phyloP scores from a whole-genome alignment of 2,113 vertebrate species.

The Rhea pennata region DNA sequence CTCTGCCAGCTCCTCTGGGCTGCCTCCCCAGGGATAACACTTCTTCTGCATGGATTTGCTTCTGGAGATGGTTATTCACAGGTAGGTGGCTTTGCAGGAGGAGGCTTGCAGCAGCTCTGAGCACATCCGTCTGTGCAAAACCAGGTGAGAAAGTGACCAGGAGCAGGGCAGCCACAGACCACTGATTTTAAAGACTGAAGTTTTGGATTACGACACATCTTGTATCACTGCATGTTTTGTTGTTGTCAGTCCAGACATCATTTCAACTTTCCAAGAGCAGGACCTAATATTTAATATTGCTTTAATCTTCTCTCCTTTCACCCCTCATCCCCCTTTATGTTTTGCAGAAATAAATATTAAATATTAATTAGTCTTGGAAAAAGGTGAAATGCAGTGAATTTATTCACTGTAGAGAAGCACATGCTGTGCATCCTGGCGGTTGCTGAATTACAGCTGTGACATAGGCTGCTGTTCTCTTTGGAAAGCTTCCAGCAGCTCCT shows the following conservation, averaged over 20 bases:
- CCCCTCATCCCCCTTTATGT: background rate
- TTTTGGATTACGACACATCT: background rate
- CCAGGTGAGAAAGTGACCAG: background rate
- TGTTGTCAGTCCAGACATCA: background rate
- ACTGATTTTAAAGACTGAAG: background rate
- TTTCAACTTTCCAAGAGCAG: background rate
- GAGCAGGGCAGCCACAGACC: background rate
- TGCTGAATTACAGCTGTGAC: background rate
- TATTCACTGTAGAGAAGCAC: background rate
- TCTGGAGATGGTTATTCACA: background rate
- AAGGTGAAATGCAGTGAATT: background rate
- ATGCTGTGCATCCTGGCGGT: background rate
- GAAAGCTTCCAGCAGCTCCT: slow-evolving; percentile 34
- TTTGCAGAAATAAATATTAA: background rate
- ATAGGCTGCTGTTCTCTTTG: background rate
- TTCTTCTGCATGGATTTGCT: background rate
- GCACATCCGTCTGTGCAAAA: background rate
- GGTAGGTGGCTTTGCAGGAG: background rate
- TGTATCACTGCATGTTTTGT: background rate
- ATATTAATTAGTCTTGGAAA: background rate
- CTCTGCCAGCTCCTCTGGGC: background rate
- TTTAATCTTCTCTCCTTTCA: background rate
- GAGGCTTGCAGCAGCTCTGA: accelerated
- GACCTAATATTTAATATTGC: background rate
- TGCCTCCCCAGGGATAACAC: background rate